Percentiles rank a stretch among this genome's conserved stretches.
phyloP scores from a whole-genome alignment of 2,888 invertebrate genomes.

The Rhogogaster chlorosoma region DNA sequence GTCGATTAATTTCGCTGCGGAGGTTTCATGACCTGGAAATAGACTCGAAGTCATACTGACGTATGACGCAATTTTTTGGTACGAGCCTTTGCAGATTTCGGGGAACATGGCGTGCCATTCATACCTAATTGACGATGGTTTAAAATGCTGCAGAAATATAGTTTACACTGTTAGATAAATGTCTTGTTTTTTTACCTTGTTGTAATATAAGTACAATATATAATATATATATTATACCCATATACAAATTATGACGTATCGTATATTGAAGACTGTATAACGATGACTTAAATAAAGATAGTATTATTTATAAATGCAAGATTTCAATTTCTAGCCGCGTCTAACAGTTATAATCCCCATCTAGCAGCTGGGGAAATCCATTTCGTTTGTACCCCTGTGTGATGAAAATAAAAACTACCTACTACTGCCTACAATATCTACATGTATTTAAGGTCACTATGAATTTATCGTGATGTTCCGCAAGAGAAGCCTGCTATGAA shows the following conservation, averaged over 20 bases:
- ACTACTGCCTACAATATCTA: not conserved
- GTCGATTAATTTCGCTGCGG: not conserved
- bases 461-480: not conserved
- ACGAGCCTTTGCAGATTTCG: not conserved
- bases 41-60: not conserved
- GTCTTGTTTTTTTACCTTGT: slow-evolving; percentile 5
- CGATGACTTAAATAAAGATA: slow-evolving; percentile 35
- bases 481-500: not conserved
- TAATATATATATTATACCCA: not conserved
- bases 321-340: not conserved
- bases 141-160: not conserved
- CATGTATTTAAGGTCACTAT: not conserved
- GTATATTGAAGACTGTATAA: slow-evolving; percentile 31
- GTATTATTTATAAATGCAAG: not conserved
- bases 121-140: not conserved
- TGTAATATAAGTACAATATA: no score
- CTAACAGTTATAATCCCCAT: not conserved
- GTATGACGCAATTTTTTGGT: not conserved
- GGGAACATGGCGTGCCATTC: not conserved
- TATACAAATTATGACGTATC: slow-evolving; percentile 1
- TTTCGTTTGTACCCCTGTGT: not conserved
- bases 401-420: not conserved
- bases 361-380: not conserved
- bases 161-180: slow-evolving; percentile 6
- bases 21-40: slow-evolving; percentile 4